Percentiles rank a stretch among this genome's conserved stretches.
These are phyloP conservation scores for Pegoplata infirma DNA, from an alignment of 2,888 invertebrate genomes.

Conservation along the genomic window DNA sequence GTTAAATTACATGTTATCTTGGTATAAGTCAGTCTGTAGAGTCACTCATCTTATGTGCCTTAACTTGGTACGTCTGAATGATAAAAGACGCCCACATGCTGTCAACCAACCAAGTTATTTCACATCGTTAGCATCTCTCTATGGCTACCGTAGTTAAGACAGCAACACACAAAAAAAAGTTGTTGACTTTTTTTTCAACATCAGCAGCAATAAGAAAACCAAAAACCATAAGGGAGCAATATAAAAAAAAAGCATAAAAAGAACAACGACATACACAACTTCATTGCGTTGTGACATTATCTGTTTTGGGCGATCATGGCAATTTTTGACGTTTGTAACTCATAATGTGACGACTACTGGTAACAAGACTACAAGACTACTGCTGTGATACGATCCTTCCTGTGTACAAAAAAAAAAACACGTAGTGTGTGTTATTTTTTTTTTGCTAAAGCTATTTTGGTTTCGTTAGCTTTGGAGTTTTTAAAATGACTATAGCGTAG, in stretches of 20 bases:
- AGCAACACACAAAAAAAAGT: not conserved
- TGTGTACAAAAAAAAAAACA: conserved; percentile 19
- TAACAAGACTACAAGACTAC: conserved; percentile 58
- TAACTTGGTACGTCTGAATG: conserved; percentile 1
- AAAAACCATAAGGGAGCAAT: conserved; percentile 5
- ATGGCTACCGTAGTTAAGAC: conserved; percentile 47
- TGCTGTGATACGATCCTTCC: conserved; percentile 60
- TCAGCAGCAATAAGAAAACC: conserved; percentile 15
- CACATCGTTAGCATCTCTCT: conserved; percentile 60
- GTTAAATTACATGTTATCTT: conserved; percentile 45
- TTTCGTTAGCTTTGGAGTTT: not conserved
- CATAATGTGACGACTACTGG: conserved; percentile 63
- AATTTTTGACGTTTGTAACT: conserved; percentile 64
- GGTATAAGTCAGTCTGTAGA: not conserved
- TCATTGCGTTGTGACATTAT: conserved; percentile 64
- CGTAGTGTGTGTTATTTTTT: conserved; percentile 31
- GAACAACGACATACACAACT: conserved; percentile 56
- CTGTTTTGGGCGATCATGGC: conserved; percentile 65
- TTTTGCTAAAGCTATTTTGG: not conserved
- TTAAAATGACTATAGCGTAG: conserved; percentile 27
- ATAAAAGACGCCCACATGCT: conserved; percentile 70
- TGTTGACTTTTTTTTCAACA: too few relatives aligned
- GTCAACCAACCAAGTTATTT: conserved; percentile 56
- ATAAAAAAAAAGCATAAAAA: not conserved
- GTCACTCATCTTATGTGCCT: too few relatives aligned